phyloP scores from a whole-genome alignment of 2,888 invertebrate genomes.

The Noctua fimbriata region DNA sequence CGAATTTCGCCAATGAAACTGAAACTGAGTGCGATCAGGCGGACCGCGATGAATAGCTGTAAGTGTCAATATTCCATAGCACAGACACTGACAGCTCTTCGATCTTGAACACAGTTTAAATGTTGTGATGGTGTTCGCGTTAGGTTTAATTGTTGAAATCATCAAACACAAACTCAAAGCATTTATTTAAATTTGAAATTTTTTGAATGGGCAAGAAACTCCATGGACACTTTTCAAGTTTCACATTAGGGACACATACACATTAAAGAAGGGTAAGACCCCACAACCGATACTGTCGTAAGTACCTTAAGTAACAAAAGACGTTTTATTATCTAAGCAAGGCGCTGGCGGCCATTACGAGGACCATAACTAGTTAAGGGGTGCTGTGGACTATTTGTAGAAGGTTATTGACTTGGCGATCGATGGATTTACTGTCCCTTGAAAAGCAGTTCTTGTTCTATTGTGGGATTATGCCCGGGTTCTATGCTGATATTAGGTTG shows the following conservation, averaged over 20 bases:
- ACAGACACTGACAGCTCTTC: neutral
- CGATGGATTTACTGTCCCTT: constrained; percentile 38
- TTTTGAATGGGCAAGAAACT: too few species aligned
- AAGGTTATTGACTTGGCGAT: constrained; percentile 62
- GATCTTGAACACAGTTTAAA: neutral
- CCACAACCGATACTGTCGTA: constrained; percentile 43
- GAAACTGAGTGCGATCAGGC: neutral
- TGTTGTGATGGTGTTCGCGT: neutral
- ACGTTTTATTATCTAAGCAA: constrained; percentile 77
- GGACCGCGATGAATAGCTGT: neutral
- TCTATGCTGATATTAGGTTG: neutral
- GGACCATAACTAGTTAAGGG: constrained; percentile 70
- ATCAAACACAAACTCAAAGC: neutral
- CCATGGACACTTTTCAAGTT: too few species aligned
- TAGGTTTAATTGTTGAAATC: neutral
- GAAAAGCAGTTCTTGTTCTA: constrained; percentile 28
- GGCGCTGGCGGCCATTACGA: constrained; percentile 75
- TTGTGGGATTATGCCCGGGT: neutral
- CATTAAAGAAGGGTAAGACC: constrained; percentile 18
- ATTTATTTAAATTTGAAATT: too few species aligned
- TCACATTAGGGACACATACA: constrained; percentile 31
- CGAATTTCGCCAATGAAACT: neutral
- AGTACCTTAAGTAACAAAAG: constrained; percentile 58
- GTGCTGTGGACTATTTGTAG: constrained; percentile 54
- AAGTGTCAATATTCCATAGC: neutral